Evolutionary conservation across 2,888 invertebrate genomes (phyloP).

Genomic region (Harpagoxenus sublaevis): DNA sequence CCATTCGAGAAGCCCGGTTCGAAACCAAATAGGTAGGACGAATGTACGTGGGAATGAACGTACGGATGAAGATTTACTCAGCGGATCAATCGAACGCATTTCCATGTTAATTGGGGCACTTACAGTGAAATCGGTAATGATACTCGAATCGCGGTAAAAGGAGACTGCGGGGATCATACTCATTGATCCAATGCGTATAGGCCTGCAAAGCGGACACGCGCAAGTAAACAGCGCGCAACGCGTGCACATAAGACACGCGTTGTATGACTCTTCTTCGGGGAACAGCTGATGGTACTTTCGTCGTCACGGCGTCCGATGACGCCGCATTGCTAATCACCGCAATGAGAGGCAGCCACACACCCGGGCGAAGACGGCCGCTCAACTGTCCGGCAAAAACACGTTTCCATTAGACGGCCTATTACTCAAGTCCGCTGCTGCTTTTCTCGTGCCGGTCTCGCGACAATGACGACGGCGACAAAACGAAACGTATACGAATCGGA

Average conservation of each 20-base stretch:
- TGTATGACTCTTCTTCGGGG: not conserved
- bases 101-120: constrained; percentile 56
- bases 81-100: constrained; percentile 40
- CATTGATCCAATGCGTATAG: not conserved
- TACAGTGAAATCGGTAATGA: constrained; percentile 13
- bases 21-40: not conserved
- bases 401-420: constrained; percentile 74
- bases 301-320: constrained; percentile 34
- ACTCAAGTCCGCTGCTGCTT: constrained; percentile 67
- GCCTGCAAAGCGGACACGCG: constrained; percentile 6
- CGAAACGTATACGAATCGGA: constrained; percentile 14
- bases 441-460: constrained; percentile 56
- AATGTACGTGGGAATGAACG: constrained; percentile 17
- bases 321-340: constrained; percentile 57
- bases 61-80: constrained; percentile 1
- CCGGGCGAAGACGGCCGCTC: constrained; percentile 53
- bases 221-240: constrained; percentile 4
- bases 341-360: constrained; percentile 63
- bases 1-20: not conserved
- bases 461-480: constrained; percentile 26
- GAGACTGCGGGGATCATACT: constrained; percentile 9
- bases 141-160: constrained; percentile 13
- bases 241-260: not conserved
- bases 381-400: constrained; percentile 71
- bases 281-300: constrained; percentile 30